A percentile compares a stretch with the other conserved stretches of the same genome.
Evolutionary conservation across 1,140 invertebrate species (phyloP).

Genomic region (Linepithema humile): DNA sequence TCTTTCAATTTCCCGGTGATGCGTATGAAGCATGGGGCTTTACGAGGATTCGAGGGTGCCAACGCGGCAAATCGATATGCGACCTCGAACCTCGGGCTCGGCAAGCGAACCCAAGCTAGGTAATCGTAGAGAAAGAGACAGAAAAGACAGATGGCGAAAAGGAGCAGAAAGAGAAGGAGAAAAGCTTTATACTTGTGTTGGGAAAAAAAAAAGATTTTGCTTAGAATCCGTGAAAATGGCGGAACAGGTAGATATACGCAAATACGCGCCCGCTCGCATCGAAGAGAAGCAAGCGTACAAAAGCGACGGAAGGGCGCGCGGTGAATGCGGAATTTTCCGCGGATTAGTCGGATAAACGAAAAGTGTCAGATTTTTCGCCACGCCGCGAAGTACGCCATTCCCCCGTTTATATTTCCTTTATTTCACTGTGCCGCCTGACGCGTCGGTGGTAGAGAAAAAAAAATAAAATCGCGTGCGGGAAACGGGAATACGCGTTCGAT

Average conservation of each 20-base stretch:
- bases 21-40: constrained; percentile 75
- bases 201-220: constrained; percentile 22
- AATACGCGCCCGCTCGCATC: constrained; percentile 19
- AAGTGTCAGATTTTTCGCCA: constrained; percentile 60
- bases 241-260: constrained; percentile 46
- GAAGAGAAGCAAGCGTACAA: constrained; percentile 10
- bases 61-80: constrained; percentile 80
- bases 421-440: constrained; percentile 40
- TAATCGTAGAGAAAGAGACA: constrained; percentile 33
- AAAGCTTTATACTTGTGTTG: constrained; percentile 28
- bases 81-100: constrained; percentile 69
- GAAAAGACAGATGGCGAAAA: not conserved
- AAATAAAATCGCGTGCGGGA: not conserved
- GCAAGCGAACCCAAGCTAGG: constrained; percentile 57
- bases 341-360: constrained; percentile 59
- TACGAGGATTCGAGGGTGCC: constrained; percentile 76
- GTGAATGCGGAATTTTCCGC: constrained; percentile 52
- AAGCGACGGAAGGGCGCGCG: constrained; percentile 24
- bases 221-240: constrained; percentile 49
- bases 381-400: constrained; percentile 25
- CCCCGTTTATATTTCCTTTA: constrained; percentile 50
- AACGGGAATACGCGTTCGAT: constrained; percentile 12
- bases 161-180: not conserved
- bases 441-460: not conserved
- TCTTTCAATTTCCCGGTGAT: constrained; percentile 77